These are phyloP conservation scores for Lepidurus apus DNA, from an alignment of 1,140 invertebrate species.

Conservation along the genomic window DNA sequence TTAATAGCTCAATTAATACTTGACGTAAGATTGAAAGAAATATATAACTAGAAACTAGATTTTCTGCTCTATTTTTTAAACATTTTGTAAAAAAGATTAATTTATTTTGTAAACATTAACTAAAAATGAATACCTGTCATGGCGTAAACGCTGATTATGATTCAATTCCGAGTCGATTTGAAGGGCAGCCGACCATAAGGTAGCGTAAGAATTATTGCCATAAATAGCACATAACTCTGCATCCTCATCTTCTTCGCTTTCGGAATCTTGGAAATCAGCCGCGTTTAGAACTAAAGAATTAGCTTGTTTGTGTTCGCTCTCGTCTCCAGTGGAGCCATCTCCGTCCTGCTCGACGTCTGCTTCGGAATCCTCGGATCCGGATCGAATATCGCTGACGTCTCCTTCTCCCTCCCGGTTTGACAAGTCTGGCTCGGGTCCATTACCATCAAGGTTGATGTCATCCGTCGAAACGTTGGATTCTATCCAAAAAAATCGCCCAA, in stretches of 20 bases:
- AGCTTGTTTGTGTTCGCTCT: background rate
- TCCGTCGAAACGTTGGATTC: background rate
- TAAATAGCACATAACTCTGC: background rate
- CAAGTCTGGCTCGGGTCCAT: background rate
- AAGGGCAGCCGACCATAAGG: background rate
- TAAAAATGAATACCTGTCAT: background rate
- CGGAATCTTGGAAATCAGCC: background rate
- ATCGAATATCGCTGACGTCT: slow-evolving; percentile 3
- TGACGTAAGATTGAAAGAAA: too few species aligned
- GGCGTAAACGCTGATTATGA: background rate
- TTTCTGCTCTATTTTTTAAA: too few species aligned
- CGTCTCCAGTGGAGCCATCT: background rate
- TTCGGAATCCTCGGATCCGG: background rate
- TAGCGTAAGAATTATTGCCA: background rate
- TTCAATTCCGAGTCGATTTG: background rate
- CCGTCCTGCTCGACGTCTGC: background rate
- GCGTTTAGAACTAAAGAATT: background rate
- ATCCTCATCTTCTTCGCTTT: background rate
- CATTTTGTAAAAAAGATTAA: too few species aligned
- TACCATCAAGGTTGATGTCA: background rate
- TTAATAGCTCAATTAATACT: too few species aligned
- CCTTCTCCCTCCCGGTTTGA: background rate
- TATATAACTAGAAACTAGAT: too few species aligned
- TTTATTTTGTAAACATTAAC: too few species aligned
- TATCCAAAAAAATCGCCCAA: background rate